These are phyloP conservation scores for Eulemur mongoz DNA, from an alignment of 2,797 vertebrate species.

Conservation along the genomic window DNA sequence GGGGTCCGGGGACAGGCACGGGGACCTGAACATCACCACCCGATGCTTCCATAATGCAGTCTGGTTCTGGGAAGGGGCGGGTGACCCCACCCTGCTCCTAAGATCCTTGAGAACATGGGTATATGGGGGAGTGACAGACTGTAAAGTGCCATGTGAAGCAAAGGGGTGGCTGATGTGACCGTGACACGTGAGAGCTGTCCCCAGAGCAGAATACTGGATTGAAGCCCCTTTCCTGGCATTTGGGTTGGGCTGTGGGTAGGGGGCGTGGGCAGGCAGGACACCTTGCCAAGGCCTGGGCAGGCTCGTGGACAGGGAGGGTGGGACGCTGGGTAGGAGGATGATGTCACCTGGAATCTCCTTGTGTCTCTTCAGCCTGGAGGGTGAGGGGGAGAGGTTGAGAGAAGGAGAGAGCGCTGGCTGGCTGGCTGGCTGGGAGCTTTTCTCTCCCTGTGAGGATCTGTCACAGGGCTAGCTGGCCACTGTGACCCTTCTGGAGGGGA, in stretches of 20 bases:
- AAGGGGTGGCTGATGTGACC: background rate
- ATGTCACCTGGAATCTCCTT: background rate
- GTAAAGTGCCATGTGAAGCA: background rate
- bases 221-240: background rate
- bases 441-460: background rate
- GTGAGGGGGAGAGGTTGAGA: background rate
- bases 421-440: background rate
- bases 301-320: background rate
- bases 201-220: background rate
- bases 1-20: background rate
- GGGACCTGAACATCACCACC: no score
- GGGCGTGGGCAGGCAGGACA: background rate
- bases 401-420: background rate
- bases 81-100: background rate
- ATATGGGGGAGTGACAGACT: background rate
- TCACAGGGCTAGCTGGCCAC: background rate
- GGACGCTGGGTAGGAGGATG: background rate
- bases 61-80: background rate
- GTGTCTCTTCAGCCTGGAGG: background rate
- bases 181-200: background rate
- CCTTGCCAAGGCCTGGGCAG: background rate
- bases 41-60: fast-evolving
- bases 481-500: background rate
- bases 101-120: background rate
- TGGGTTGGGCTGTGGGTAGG: background rate